A percentile compares a stretch with the other conserved stretches of the same genome.
These are phyloP conservation scores for Scomber japonicus DNA, from an alignment of 2,113 vertebrate species.

Conservation along the genomic window DNA sequence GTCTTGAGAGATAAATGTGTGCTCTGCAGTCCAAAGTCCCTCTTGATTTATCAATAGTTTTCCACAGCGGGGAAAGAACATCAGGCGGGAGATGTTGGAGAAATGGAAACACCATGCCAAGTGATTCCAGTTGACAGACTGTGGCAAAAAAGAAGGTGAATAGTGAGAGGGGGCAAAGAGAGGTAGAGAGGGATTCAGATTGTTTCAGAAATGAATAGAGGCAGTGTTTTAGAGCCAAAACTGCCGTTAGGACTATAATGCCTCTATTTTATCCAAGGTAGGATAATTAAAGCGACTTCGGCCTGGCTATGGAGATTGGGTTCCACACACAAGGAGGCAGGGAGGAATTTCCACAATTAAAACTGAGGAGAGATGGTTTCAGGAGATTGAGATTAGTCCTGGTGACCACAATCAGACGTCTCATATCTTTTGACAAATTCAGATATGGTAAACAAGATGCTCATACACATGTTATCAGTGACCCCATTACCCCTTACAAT, in stretches of 20 bases:
- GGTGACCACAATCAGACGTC: conserved; percentile 26
- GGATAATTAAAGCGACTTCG: conserved; percentile 77
- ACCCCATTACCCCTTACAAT: neutral
- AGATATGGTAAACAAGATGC: neutral
- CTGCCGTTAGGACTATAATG: conserved; percentile 80
- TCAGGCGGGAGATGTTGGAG: conserved; percentile 41
- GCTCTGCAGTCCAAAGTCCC: conserved; percentile 32
- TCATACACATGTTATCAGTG: conserved; percentile 3
- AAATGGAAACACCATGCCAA: conserved; percentile 54
- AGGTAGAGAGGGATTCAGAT: conserved; percentile 74
- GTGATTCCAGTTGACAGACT: conserved; percentile 67
- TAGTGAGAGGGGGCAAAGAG: conserved; percentile 56
- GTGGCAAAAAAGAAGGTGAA: conserved; percentile 43
- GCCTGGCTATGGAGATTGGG: conserved; percentile 76
- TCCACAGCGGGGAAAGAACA: conserved; percentile 38
- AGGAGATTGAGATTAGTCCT: conserved; percentile 53
- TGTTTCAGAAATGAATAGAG: conserved; percentile 81
- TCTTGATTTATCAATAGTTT: conserved; percentile 24
- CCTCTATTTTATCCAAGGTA: conserved; percentile 80
- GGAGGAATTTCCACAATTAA: conserved; percentile 85
- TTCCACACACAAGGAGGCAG: conserved; percentile 75
- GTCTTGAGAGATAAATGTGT: neutral
- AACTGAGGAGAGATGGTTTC: conserved; percentile 81
- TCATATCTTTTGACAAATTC: neutral
- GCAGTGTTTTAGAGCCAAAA: conserved; percentile 83